Conservation (phyloP, 2,888 invertebrate genomes). For the Altica lythri region DNA sequence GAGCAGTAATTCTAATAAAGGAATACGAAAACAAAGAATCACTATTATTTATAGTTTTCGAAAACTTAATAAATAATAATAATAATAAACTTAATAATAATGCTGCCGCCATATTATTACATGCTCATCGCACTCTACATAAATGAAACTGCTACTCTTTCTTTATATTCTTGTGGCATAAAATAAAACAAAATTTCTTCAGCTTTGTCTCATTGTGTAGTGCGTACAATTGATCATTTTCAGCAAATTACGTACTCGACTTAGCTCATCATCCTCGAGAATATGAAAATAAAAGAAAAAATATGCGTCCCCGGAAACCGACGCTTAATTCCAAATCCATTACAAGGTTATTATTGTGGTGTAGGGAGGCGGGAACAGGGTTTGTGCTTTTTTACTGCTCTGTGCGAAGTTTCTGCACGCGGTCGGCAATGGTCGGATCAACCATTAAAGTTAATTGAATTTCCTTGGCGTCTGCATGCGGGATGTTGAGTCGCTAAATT, state of each 20-base stretch:
- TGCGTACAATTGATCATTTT: constrained; percentile 4
- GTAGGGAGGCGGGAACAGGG: constrained; percentile 34
- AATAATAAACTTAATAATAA: too few species aligned
- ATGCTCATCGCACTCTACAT: too few species aligned
- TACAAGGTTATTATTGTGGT: constrained; percentile 51
- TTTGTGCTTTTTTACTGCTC: constrained; percentile 43
- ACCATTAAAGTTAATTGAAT: constrained; percentile 64
- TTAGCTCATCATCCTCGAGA: too few species aligned
- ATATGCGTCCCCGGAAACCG: constrained; percentile 45
- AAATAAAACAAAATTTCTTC: too few species aligned
- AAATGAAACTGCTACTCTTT: too few species aligned
- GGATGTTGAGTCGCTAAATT: constrained; percentile 57
- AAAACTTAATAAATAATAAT: too few species aligned
- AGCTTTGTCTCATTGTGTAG: background rate
- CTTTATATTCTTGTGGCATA: too few species aligned
- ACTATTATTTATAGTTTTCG: too few species aligned
- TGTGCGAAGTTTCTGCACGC: constrained; percentile 47
- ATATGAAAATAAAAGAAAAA: constrained; percentile 48
- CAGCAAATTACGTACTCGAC: background rate
- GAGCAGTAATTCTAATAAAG: too few species aligned
- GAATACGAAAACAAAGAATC: too few species aligned
- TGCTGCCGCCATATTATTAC: too few species aligned
- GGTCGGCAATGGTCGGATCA: constrained; percentile 54
- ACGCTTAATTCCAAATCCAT: constrained; percentile 54
- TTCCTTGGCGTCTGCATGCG: constrained; percentile 58